These are phyloP conservation scores for Mormoops blainvillei DNA, from an alignment of 2,113 vertebrate genomes.

Conservation along the genomic window DNA sequence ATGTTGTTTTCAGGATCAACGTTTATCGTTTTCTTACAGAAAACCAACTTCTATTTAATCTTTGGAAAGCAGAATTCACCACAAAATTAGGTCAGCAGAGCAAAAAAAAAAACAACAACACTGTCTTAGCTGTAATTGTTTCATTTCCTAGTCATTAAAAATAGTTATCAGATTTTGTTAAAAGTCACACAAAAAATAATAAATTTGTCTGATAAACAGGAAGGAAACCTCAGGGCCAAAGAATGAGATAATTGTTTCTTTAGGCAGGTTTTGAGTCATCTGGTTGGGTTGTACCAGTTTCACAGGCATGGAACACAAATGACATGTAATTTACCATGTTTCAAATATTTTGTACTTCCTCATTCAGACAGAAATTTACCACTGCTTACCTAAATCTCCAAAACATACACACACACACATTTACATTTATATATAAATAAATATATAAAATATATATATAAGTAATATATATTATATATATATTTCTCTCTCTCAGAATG, in stretches of 20 bases:
- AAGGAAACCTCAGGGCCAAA: conserved; percentile 37
- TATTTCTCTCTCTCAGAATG: not conserved
- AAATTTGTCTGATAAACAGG: conserved; percentile 52
- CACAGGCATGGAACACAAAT: conserved; percentile 31
- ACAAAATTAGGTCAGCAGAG: conserved; percentile 46
- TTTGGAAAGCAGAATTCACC: not conserved
- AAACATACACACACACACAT: not conserved
- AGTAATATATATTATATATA: no score
- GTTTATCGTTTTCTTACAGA: conserved; percentile 32
- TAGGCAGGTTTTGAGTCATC: conserved; percentile 45
- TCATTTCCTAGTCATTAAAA: conserved; percentile 36
- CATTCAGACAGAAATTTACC: conserved; percentile 34
- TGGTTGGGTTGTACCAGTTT: conserved; percentile 16
- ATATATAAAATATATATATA: not conserved
- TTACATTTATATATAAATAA: not conserved
- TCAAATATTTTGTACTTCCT: conserved; percentile 49
- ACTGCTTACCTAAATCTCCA: not conserved
- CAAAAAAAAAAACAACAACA: not conserved
- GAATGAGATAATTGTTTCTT: conserved; percentile 38
- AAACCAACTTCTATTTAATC: conserved; percentile 42
- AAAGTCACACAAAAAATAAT: conserved; percentile 22
- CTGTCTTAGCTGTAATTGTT: conserved; percentile 22
- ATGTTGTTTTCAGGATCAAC: conserved; percentile 27
- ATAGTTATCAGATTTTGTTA: conserved; percentile 6
- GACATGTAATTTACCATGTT: conserved; percentile 36